These are phyloP conservation scores for Atta colombica DNA, from an alignment of 1,140 invertebrate genomes.

Conservation along the genomic window DNA sequence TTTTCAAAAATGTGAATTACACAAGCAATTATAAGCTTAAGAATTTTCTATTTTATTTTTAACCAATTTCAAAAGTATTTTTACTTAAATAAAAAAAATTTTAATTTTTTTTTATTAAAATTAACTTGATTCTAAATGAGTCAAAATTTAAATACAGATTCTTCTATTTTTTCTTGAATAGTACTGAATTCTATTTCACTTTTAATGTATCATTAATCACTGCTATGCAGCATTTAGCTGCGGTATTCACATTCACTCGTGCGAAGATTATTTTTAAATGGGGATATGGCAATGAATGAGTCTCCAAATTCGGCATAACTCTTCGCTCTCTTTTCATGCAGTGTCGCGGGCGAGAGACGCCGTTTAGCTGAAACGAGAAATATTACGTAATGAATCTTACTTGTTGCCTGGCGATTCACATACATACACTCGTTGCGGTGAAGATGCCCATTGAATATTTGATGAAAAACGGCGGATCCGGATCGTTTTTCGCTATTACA, in stretches of 20 bases:
- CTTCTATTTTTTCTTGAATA: not conserved
- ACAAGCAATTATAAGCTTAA: not conserved
- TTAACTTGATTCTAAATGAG: not conserved
- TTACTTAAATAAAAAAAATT: not conserved
- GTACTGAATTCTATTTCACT: not conserved
- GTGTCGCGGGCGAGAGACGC: not conserved
- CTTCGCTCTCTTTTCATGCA: conserved; percentile 1
- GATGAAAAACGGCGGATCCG: not conserved
- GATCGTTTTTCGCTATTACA: conserved; percentile 25
- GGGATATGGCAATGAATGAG: not conserved
- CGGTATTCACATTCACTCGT: conserved; percentile 20
- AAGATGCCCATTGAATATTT: conserved; percentile 55
- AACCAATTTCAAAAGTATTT: not conserved
- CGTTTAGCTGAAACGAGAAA: conserved; percentile 11
- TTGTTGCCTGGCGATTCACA: conserved; percentile 16
- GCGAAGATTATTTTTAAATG: conserved; percentile 16
- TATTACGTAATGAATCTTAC: conserved; percentile 52
- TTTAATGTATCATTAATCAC: conserved; percentile 13
- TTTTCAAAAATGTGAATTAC: not conserved
- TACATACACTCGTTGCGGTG: not conserved
- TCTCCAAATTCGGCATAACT: conserved; percentile 17
- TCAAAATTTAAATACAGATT: conserved; percentile 1
- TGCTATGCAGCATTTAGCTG: not conserved
- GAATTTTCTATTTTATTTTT: not conserved
- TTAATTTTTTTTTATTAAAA: not conserved